Evolutionary conservation across 2,888 invertebrate genomes (phyloP), one percentile per base, ranked within the genome.

Genomic region (Halictus quadricinctus): DNA sequence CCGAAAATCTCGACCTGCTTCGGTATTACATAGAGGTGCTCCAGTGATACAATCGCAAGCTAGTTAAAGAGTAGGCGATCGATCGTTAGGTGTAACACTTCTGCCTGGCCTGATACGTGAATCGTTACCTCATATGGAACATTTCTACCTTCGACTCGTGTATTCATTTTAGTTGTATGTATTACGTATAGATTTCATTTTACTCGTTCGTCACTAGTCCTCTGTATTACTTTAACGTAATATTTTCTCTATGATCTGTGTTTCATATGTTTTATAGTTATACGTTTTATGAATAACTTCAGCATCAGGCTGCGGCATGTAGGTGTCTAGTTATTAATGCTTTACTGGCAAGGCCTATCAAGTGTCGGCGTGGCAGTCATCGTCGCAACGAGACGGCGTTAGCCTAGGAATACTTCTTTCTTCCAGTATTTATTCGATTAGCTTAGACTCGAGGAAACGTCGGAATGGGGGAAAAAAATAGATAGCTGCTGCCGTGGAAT

Each of bases 31-130:
- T 89, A 95, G 95, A 89, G 96, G 96, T 86, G 95, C 95, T 77
- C 96, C 96, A n/a, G 93, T 96, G 73, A 96, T 96, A 88, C 96
- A 96, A 78, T 96, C 95, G 25, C 96, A 95, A 93, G 95, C 96
- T 91, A 96, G 96, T 95, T 96, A 96, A 95, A 85, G 88, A 80
- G 82, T 84, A 85, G 79, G 72, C 86, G 50, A 50, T 36, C 36
- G 78, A 87, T 77, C 72, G 66, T 70, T 82, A 80, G 70, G 60
- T 66, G 64, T 29, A 80, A 81, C 74, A 74, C 73, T 79, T 87
- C 79, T 84, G 72, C 76, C 64, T 80, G 76, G 87, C 76, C 86
- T 90, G 83, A 76, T 88, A 84, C 84, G 41, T 48, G 74, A 84
- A 75, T 70, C 66, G 29, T 75, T 80, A 73, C 48, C 75, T 78